Base-by-base conservation (phyloP, 2,888 invertebrate genomes). In the Euzophera pinguis region DNA sequence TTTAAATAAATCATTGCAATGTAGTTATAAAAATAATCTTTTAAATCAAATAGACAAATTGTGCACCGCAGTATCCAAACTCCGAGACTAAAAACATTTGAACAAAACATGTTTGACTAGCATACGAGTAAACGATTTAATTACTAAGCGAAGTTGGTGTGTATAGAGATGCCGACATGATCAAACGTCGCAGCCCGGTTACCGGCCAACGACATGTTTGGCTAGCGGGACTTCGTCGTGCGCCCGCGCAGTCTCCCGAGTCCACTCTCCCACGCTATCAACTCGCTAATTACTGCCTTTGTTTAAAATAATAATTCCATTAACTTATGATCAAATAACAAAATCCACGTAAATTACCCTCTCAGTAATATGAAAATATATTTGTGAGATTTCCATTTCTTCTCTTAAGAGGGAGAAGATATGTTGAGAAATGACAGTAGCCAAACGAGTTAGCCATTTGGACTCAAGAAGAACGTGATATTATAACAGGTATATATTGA, bases 171-270 rank as follows among this genome's bases (percentile, higher is more conserved):
- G 16, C 32, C 32, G 45, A 32, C 13, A 45, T 45, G 32, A 45
- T 45, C 45, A 32, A 32, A 45, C 32, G 45, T 22, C 1, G 29
- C 10, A 41, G 27, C 32, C 13, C 45, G 32, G 45, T 45, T 32
- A 45, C 32, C 16, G 45, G 14, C 45, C 17, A 34, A 10, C 45
- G 45, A 16, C 45, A 45, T 45, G 45, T 45, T 45, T 45, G 45
- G 45, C 45, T 45, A 45, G 45, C 45, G 45, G 45, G 45, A 45
- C 32, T 13, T 13, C 43, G 41, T 5, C 41, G 29, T 16, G 45
- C 45, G 32, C 45, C 32, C 45, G 45, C 45, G 16, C 39, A 39
- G 10, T 17, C 17, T 45, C 45, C 32, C 32, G 29, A 14, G 32
- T 43, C 45, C 45, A 10, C 45, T 45, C 45, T 32, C 45, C 32